Evolutionary conservation across 2,888 invertebrate species (phyloP).

Genomic region (Nemapogon koenigi): DNA sequence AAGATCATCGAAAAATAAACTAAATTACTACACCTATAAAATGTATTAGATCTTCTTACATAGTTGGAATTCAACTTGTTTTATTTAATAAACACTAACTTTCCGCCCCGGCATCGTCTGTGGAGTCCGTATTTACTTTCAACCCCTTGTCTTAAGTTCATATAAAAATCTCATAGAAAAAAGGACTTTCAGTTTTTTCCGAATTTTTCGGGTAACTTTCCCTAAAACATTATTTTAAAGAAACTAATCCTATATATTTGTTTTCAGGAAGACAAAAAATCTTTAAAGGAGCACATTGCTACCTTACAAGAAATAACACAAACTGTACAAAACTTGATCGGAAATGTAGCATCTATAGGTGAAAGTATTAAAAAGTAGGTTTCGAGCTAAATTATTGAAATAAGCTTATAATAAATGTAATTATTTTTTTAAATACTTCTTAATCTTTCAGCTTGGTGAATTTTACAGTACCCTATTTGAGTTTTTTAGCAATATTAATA

Average conservation of each 20-base stretch:
- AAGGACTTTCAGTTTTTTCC: no score
- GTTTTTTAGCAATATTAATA: conserved; percentile 82
- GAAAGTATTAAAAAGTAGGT: conserved; percentile 93
- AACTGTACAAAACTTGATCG: conserved; percentile 92
- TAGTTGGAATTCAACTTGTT: no score
- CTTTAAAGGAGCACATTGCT: conserved; percentile 86
- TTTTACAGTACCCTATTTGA: conserved; percentile 93
- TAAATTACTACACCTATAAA: no score
- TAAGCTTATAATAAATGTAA: neutral
- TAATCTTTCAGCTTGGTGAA: conserved; percentile 83
- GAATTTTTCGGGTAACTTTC: no score
- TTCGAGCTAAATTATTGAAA: neutral
- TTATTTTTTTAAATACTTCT: neutral
- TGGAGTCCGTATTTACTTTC: no score
- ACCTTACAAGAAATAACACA: conserved; percentile 94
- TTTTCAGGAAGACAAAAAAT: conserved; percentile 87
- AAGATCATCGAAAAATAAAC: no score
- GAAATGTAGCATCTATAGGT: conserved; percentile 85
- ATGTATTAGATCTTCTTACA: no score
- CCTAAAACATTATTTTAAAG: no score
- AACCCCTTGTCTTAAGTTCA: no score
- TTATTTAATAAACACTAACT: neutral
- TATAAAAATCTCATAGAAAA: no score
- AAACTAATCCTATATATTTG: no score
- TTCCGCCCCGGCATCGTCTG: no score